Base-by-base conservation (phyloP, 2,113 vertebrate species). In the Pogona vitticeps region DNA sequence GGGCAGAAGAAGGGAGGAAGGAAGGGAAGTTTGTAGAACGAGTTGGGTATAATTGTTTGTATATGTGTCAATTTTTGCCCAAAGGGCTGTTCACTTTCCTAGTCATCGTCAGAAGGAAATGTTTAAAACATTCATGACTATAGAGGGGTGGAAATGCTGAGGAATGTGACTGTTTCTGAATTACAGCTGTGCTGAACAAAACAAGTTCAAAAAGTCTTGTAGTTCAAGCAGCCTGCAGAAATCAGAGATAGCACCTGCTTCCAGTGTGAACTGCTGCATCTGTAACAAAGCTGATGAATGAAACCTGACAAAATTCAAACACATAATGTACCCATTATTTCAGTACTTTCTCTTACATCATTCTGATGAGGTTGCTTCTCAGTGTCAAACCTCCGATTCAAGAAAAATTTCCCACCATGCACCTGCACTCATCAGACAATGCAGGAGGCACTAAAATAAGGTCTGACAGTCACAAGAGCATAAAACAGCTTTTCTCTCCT, bases 361-460 rank as follows among this genome's bases (percentile, higher is more conserved):
- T 2, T 36, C 21, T 73, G 46, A 89, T 88, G 67, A 40, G 78
- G 4, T 31, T 76, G 73, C 58, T 59, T 10, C 10, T 21, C 36
- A 68, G 38, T 33, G 78, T 78, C 71, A 76, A 72, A 2, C n/a
- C 76, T 88, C 58, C 36, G 46, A 13, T 61, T 42, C 26, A 3
- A 28, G 79, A 38, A 79, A 71, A 76, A 3, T 84, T 88, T 91
- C 61, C 82, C 80, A 33, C 10, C n/a, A 68, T 56, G 20, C 82
- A 52, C 31, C 38, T n/a, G 31, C 63, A 21, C 38, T 58, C 12
- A 26, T 70, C 28, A 20, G 3, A 21, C 42, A 59, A 86, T 2
- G 31, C 26, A 58, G 20, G n/a, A 58, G 56, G 20, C 46, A 59
- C n/a, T 20, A 33, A 58, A 71, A 82, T 33, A 33, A 52, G 26